These are phyloP conservation scores for Patiria pectinifera DNA, from an alignment of 53 echinoderm and acorn worm genomes.

Conservation along the genomic window DNA sequence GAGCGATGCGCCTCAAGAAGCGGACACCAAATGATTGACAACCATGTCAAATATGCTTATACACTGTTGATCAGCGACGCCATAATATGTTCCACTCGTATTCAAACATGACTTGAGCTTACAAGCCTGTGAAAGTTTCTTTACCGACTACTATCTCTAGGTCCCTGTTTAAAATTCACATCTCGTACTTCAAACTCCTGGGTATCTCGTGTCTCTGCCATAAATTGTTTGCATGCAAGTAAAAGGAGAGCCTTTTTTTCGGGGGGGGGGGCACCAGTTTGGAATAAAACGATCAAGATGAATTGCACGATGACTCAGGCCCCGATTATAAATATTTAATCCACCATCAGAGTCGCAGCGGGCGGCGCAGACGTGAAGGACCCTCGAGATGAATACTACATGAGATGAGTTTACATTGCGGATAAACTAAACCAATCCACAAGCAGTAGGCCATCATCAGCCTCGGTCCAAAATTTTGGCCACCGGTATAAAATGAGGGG, in stretches of 20 bases:
- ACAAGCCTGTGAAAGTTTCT: no score
- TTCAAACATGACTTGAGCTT: no score
- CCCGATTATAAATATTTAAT: slow-evolving; percentile 29
- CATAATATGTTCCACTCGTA: no score
- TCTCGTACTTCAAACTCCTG: background rate
- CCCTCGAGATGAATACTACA: background rate
- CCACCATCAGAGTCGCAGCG: background rate
- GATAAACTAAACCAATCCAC: background rate
- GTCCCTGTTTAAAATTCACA: background rate
- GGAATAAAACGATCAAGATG: background rate
- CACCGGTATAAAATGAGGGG: no score
- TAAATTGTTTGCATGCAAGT: background rate
- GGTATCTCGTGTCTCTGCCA: background rate
- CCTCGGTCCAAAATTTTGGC: no score
- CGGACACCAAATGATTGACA: no score
- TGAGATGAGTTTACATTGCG: background rate
- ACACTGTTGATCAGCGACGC: no score
- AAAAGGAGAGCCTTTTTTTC: background rate
- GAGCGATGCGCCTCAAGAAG: no score
- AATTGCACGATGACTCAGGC: slow-evolving; percentile 13
- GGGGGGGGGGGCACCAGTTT: no score
- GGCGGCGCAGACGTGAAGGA: slow-evolving; percentile 3
- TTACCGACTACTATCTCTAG: background rate
- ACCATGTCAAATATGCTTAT: no score
- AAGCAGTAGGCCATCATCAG: no score